Evolutionary conservation across 1,140 invertebrate genomes (phyloP).

Genomic region (Papilio polytes): DNA sequence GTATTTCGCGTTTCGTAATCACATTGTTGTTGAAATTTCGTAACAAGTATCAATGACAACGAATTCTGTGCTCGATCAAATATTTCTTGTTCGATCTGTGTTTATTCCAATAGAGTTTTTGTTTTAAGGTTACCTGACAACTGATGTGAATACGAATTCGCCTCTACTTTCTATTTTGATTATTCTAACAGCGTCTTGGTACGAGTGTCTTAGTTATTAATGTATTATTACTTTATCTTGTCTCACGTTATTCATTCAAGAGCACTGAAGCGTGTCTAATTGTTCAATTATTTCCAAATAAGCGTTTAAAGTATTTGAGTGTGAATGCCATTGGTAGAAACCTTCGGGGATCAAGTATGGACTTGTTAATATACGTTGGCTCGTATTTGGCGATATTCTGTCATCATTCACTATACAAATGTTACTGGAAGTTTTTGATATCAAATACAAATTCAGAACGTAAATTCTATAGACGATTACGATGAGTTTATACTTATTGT

Average conservation of each 20-base stretch:
- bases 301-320: constrained; percentile 23
- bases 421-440: neutral
- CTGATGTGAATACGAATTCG: constrained; percentile 56
- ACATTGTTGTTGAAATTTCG: constrained; percentile 47
- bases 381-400: constrained; percentile 21
- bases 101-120: neutral
- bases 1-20: constrained; percentile 57
- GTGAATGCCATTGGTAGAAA: constrained; percentile 24
- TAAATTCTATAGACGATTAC: neutral
- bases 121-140: constrained; percentile 45
- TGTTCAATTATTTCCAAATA: constrained; percentile 31
- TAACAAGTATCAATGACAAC: neutral
- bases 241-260: constrained; percentile 52
- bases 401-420: neutral
- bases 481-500: neutral
- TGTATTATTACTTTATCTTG: constrained; percentile 53
- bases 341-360: constrained; percentile 32
- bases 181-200: constrained; percentile 82
- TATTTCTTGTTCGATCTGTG: neutral
- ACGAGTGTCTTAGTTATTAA: constrained; percentile 80
- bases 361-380: constrained; percentile 16
- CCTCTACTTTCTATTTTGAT: constrained; percentile 53
- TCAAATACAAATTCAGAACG: neutral
- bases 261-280: constrained; percentile 32
- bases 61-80: neutral